Percentiles rank a stretch among this genome's conserved stretches.
Conservation (phyloP, 2,888 invertebrate genomes). For the Malthinus flaveolus region DNA sequence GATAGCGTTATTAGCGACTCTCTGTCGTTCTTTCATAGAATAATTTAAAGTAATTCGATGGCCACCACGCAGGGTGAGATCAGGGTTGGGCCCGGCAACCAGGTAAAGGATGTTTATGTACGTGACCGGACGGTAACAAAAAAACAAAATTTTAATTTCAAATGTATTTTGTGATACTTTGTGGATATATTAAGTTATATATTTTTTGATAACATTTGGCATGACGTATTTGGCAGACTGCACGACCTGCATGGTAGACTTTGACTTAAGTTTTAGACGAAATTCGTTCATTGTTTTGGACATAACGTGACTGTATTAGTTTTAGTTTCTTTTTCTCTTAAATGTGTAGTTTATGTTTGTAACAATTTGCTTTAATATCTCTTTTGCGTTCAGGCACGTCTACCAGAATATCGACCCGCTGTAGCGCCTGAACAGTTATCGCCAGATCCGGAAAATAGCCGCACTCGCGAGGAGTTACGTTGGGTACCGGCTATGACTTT, state of each 20-base stretch:
- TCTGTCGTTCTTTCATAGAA: not conserved
- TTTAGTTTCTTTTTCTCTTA: slow-evolving; percentile 5
- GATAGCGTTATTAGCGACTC: not conserved
- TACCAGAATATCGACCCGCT: slow-evolving; percentile 57
- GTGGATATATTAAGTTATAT: not conserved
- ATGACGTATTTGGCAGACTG: slow-evolving; percentile 33
- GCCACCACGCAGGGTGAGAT: slow-evolving; percentile 77
- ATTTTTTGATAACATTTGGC: slow-evolving; percentile 17
- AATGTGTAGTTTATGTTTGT: not conserved
- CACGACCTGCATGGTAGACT: slow-evolving; percentile 32
- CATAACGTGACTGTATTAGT: too few species aligned
- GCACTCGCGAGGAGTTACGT: slow-evolving; percentile 79
- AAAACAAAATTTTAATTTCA: slow-evolving; percentile 35
- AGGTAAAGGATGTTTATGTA: slow-evolving; percentile 72
- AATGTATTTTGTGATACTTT: not conserved
- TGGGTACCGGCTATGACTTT: slow-evolving; percentile 93
- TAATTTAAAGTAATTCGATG: slow-evolving; percentile 40
- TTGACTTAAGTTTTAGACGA: slow-evolving; percentile 34
- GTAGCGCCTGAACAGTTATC: slow-evolving; percentile 57
- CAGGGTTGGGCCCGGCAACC: slow-evolving; percentile 77
- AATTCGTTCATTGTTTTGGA: not conserved
- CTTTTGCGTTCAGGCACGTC: slow-evolving; percentile 45
- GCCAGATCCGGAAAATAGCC: slow-evolving; percentile 62
- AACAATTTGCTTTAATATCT: not conserved
- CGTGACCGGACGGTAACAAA: slow-evolving; percentile 62